Base-by-base conservation (phyloP, 2,888 invertebrate species). In the Drosophila anomelani region DNA sequence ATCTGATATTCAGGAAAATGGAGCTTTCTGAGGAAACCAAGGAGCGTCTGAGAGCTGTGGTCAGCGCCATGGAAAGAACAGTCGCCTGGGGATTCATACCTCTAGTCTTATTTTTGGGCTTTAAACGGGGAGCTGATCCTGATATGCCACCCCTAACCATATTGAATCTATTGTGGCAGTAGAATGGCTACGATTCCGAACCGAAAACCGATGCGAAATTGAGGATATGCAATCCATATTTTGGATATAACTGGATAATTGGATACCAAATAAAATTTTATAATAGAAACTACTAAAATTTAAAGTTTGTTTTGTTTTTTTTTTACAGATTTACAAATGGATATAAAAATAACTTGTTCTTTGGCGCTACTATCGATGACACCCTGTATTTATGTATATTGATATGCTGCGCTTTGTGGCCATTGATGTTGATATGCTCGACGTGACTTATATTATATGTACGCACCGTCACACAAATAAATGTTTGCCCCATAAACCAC, bases 41-140 rank as follows among this genome's bases (percentile, higher is more conserved):
- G 90, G 94, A 95, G 82, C 94, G 95, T 79, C 90, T 96, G 53
- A 93, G 94, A 38, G 91, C 94, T 36, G 94, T 96, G 9, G 92
- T 95, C 47, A 94, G 94, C 47, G 76, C 94, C 1, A 93, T 93
- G 12, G 95, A 95, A 91, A 94, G 94, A 1, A 92, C 94, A 61
- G 95, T 95, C 78, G 95, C 95, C 82, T 95, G 95, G 94, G 95
- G 95, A 49, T 95, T 95, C 77, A 94, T 96, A 67, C 96, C 96
- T 1, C 93, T 94, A 44, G 94, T 96, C 34, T 89, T 96, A 20
- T 95, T 95, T 92, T 92, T 96, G 92, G 96, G 95, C 72, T 95
- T 95, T 81, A 93, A 92, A 75, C 94, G 95, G 90, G 95, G 95
- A 34, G 93, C 95, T 26, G 95, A 96, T 85, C 94, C 94, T 34